Percentiles rank a stretch among this genome's conserved stretches.
Evolutionary conservation across 2,888 invertebrate species (phyloP).

Genomic region (Abrostola triplasia): DNA sequence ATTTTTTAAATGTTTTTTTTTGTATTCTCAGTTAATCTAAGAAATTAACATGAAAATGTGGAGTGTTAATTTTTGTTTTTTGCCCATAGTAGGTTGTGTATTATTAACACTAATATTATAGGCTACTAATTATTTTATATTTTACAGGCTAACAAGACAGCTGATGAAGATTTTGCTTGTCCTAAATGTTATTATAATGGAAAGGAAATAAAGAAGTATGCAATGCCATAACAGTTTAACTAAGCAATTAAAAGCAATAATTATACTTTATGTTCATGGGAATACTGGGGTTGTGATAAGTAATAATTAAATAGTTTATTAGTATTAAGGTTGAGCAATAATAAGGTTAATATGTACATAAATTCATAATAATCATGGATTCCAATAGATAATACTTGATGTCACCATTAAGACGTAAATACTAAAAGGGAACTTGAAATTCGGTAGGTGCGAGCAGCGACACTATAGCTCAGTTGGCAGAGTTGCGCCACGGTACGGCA

Average conservation of each 20-base stretch:
- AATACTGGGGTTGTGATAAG: conserved; percentile 48
- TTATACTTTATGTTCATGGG: conserved; percentile 6
- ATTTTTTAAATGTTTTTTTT: too few species aligned
- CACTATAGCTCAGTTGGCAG: too few species aligned
- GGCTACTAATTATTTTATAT: conserved; percentile 14
- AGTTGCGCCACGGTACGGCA: too few species aligned
- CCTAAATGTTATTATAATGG: conserved; percentile 89
- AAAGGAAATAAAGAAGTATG: conserved; percentile 70
- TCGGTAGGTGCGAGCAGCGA: too few species aligned
- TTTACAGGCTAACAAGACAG: conserved; percentile 90
- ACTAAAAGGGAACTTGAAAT: too few species aligned
- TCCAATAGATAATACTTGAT: too few species aligned
- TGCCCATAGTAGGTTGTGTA: conserved; percentile 2
- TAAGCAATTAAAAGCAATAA: not conserved
- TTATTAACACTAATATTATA: not conserved
- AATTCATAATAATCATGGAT: too few species aligned
- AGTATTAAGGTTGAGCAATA: not conserved
- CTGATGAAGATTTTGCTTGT: conserved; percentile 91
- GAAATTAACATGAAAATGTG: too few species aligned
- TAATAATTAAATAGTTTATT: not conserved
- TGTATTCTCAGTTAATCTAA: too few species aligned
- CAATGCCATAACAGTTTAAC: conserved; percentile 50
- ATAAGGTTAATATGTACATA: not conserved
- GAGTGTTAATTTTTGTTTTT: conserved; percentile 7
- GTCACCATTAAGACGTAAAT: too few species aligned